These are phyloP conservation scores for Pantherophis guttatus DNA, from an alignment of 2,113 vertebrate species.

Conservation along the genomic window DNA sequence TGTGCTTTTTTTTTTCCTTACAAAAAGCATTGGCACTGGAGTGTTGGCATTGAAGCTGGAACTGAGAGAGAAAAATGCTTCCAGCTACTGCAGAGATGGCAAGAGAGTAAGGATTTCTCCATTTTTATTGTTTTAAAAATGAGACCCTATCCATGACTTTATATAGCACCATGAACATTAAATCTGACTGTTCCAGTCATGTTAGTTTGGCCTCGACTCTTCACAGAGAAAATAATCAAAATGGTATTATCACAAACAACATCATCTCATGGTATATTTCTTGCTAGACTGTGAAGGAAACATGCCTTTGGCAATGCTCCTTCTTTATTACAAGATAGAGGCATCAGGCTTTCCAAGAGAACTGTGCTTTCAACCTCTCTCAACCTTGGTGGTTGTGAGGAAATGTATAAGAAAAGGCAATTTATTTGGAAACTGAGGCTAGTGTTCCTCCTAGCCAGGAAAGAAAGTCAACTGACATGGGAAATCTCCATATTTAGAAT, in stretches of 20 bases:
- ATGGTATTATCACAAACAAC: slow-evolving; percentile 3
- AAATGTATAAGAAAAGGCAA: background rate
- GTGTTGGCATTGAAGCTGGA: background rate
- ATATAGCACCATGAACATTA: background rate
- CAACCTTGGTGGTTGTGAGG: background rate
- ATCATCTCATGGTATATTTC: slow-evolving; percentile 2
- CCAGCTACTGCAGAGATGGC: background rate
- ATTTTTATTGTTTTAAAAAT: background rate
- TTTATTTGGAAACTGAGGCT: background rate
- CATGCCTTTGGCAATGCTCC: background rate
- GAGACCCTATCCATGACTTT: background rate
- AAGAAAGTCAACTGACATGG: background rate
- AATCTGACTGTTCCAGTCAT: background rate
- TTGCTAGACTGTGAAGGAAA: background rate
- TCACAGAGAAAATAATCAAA: background rate
- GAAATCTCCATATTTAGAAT: slow-evolving; percentile 7
- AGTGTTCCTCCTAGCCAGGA: background rate
- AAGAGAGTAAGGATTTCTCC: background rate
- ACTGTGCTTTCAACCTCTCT: background rate
- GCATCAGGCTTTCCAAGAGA: background rate
- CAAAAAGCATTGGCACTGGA: background rate
- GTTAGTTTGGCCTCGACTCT: background rate
- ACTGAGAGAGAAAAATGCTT: background rate
- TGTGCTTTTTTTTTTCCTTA: background rate
- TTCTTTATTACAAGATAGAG: background rate